Percentiles rank a stretch among this genome's conserved stretches.
Conservation (phyloP, 1,140 invertebrate species). For the Stenopsyche tienmushanensis region DNA sequence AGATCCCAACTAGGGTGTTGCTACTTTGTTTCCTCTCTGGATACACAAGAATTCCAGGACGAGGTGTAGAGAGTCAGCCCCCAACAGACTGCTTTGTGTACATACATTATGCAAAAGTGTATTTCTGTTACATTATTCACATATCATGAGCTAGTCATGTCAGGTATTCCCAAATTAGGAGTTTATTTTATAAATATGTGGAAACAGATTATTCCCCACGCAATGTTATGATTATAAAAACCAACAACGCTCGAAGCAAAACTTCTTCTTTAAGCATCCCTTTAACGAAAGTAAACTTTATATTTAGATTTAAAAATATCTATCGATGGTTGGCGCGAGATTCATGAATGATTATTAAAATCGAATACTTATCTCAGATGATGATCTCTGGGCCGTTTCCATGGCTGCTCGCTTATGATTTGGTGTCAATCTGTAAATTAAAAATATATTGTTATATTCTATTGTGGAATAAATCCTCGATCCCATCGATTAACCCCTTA, state of each 20-base stretch:
- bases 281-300: no score
- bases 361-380: no score
- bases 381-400: no score
- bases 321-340: no score
- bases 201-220: background rate
- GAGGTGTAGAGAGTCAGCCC: background rate
- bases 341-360: no score
- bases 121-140: constrained; percentile 30
- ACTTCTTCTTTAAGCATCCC: no score
- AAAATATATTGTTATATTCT: no score
- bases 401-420: no score
- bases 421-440: no score
- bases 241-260: background rate
- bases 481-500: background rate
- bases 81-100: constrained; percentile 1
- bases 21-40: background rate
- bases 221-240: background rate
- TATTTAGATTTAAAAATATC: no score
- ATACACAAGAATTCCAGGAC: constrained; percentile 17
- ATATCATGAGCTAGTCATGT: constrained; percentile 14
- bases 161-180: constrained; percentile 16
- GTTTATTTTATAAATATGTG: constrained; percentile 8
- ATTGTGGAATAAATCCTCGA: no score
- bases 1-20: no score
- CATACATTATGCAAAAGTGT: constrained; percentile 24